These are phyloP conservation scores for Rhinoraja longicauda DNA, from an alignment of 2,797 vertebrate genomes.

Conservation along the genomic window DNA sequence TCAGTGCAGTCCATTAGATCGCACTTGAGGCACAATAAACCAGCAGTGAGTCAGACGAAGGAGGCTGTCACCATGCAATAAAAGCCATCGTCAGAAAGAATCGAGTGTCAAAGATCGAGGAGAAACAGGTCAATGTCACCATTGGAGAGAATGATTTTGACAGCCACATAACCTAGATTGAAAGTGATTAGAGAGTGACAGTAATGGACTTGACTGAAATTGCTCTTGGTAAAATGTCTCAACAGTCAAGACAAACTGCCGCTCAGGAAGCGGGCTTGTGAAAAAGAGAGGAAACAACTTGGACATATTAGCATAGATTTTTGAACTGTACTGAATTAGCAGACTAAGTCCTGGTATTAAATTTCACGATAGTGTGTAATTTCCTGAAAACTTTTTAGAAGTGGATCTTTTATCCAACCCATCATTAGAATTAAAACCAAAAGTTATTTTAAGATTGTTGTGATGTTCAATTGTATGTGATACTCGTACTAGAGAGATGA, in stretches of 20 bases:
- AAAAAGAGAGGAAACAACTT: neutral
- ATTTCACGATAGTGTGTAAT: neutral
- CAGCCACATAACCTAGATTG: too few species aligned
- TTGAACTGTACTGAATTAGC: neutral
- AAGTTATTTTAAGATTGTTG: neutral
- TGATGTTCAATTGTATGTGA: neutral
- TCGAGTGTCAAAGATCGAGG: too few species aligned
- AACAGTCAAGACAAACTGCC: neutral
- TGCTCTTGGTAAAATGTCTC: neutral
- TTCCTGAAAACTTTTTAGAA: neutral
- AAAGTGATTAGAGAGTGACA: neutral
- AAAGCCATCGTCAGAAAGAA: too few species aligned
- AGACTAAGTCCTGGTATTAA: neutral
- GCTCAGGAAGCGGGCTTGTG: neutral
- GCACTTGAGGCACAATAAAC: neutral
- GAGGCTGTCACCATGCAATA: too few species aligned
- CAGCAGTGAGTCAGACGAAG: too few species aligned
- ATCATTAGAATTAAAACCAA: neutral
- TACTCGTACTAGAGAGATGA: neutral
- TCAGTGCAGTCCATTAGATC: neutral
- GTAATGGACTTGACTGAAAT: neutral
- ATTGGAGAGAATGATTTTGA: too few species aligned
- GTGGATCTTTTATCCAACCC: neutral
- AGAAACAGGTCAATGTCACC: too few species aligned
- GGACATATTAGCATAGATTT: neutral